Conservation (phyloP, 2,113 vertebrate species). For the Harpagus bidentatus region DNA sequence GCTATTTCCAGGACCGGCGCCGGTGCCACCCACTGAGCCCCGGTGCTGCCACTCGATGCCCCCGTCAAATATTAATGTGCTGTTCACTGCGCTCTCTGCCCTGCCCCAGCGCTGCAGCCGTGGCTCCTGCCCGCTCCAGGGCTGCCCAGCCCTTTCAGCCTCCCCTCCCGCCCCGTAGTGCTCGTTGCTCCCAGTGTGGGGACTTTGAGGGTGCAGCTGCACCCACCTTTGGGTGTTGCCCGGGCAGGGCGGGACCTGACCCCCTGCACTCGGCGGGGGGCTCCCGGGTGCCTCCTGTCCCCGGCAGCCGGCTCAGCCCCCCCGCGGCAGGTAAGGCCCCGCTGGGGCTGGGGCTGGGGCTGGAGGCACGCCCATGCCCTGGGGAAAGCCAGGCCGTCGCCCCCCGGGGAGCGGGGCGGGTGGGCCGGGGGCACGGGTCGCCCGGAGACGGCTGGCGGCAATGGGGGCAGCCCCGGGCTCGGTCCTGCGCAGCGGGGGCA, state of each 20-base stretch:
- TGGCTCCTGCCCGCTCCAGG: not conserved
- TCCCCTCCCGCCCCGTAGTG: fast-evolving
- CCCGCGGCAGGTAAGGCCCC: not conserved
- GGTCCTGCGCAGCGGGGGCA: not conserved
- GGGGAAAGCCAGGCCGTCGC: not conserved
- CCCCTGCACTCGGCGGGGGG: no score
- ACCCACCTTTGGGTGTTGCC: not conserved
- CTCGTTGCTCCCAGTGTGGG: not conserved
- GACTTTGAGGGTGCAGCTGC: not conserved
- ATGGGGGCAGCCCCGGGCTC: fast-evolving
- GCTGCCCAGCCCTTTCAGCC: not conserved
- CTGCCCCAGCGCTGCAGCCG: not conserved
- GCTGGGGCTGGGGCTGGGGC: not conserved
- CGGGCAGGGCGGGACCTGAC: not conserved
- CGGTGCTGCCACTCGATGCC: not conserved
- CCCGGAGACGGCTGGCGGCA: fast-evolving
- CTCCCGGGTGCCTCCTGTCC: not conserved
- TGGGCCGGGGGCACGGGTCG: fast-evolving
- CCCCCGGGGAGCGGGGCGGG: fast-evolving
- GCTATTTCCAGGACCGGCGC: not conserved
- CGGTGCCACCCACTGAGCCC: not conserved
- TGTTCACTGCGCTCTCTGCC: not conserved
- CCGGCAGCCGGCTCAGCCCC: not conserved
- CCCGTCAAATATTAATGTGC: conserved; percentile 15
- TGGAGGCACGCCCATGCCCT: fast-evolving